Conservation (phyloP, 2,888 invertebrate species). For the Tipula lateralis region DNA sequence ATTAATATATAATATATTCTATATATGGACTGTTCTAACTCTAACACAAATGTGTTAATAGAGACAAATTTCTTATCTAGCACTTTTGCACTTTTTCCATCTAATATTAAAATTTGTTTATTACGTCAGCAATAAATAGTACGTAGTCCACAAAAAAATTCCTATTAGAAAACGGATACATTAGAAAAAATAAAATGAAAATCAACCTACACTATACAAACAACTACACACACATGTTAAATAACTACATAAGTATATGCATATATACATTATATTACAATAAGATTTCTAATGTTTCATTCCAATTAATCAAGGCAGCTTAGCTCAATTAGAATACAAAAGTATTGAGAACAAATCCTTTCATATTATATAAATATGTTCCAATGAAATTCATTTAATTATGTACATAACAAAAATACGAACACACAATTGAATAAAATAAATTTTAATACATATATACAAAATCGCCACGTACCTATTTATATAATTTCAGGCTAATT, state of each 20-base stretch:
- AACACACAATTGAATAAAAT: background rate
- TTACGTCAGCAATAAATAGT: background rate
- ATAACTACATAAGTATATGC: background rate
- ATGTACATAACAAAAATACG: background rate
- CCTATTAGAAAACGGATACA: background rate
- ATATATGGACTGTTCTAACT: background rate
- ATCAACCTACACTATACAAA: background rate
- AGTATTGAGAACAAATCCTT: background rate
- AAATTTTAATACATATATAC: background rate
- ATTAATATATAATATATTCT: background rate
- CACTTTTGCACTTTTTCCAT: background rate
- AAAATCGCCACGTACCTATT: slow-evolving; percentile 30
- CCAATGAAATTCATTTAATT: background rate
- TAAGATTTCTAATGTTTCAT: background rate
- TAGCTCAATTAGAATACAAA: background rate
- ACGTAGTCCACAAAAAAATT: background rate
- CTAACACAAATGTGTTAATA: background rate
- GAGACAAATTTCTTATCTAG: background rate
- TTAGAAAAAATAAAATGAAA: background rate
- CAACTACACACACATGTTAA: no score
- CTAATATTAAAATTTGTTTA: background rate
- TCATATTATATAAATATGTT: background rate
- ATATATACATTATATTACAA: background rate
- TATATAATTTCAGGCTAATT: slow-evolving; percentile 3
- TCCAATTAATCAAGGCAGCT: background rate